Conservation (phyloP, 2,888 invertebrate genomes). For the Tricholauxania praeusta region DNA sequence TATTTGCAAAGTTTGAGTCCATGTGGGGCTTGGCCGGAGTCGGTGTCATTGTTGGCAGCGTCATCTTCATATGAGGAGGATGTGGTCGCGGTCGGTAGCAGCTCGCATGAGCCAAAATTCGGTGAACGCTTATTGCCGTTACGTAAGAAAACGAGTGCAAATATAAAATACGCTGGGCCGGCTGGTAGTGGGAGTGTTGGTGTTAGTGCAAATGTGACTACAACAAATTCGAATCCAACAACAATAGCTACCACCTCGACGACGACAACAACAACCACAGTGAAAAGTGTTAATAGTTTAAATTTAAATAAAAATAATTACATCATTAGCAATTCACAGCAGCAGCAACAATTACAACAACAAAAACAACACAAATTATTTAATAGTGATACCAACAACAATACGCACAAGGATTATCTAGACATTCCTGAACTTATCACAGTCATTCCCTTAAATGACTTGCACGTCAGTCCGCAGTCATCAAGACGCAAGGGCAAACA, state of each 20-base stretch:
- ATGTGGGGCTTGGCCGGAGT: slow-evolving; percentile 36
- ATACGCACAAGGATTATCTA: background rate
- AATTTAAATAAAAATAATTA: slow-evolving; percentile 53
- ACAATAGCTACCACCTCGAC: slow-evolving; percentile 38
- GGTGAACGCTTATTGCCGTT: slow-evolving; percentile 62
- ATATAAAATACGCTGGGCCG: slow-evolving; percentile 7
- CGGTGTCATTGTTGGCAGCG: slow-evolving; percentile 32
- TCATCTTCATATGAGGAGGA: slow-evolving; percentile 41
- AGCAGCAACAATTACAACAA: slow-evolving; percentile 14
- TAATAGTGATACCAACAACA: background rate
- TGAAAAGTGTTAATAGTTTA: slow-evolving; percentile 54
- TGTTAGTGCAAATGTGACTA: slow-evolving; percentile 42
- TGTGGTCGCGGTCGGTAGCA: slow-evolving; percentile 44
- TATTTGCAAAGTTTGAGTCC: background rate
- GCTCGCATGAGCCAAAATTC: slow-evolving; percentile 57
- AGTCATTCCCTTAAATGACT: slow-evolving; percentile 29
- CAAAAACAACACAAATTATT: background rate
- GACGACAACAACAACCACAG: slow-evolving; percentile 42
- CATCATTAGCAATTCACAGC: slow-evolving; percentile 46
- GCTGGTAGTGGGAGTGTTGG: slow-evolving; percentile 35
- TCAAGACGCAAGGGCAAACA: slow-evolving; percentile 54
- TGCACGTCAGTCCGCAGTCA: slow-evolving; percentile 27
- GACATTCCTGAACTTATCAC: slow-evolving; percentile 4
- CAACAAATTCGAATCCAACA: slow-evolving; percentile 34
- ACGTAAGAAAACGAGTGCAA: slow-evolving; percentile 53